These are phyloP conservation scores for Camptogramma bilineatum DNA, from an alignment of 2,888 invertebrate species.

Conservation along the genomic window DNA sequence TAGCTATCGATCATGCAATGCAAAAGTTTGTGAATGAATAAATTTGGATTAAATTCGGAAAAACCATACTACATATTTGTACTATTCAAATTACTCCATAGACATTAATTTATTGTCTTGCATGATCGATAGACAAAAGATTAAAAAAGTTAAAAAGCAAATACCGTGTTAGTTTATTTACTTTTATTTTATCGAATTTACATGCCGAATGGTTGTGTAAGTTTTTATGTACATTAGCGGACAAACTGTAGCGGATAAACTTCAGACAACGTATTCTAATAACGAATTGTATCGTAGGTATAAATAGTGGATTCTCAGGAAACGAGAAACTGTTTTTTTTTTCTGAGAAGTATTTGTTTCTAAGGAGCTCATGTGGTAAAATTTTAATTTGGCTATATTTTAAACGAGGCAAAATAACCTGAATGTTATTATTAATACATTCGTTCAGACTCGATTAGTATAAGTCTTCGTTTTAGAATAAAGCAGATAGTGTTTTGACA, in stretches of 20 bases:
- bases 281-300: too few relatives aligned
- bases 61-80: not conserved
- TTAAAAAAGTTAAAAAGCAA: not conserved
- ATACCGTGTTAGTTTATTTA: not conserved
- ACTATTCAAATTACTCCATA: not conserved
- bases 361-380: too few relatives aligned
- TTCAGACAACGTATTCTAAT: not conserved
- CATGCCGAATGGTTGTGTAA: constrained; percentile 1
- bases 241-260: not conserved
- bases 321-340: too few relatives aligned
- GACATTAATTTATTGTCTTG: not conserved
- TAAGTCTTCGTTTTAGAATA: too few relatives aligned
- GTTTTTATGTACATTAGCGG: not conserved
- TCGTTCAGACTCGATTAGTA: too few relatives aligned
- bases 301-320: too few relatives aligned
- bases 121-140: not conserved
- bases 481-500: too few relatives aligned
- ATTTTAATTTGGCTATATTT: too few relatives aligned
- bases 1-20: constrained; percentile 10
- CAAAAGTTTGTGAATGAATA: not conserved
- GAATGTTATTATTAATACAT: too few relatives aligned
- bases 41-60: not conserved
- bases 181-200: not conserved
- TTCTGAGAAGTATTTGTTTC: too few relatives aligned
- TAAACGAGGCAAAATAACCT: too few relatives aligned